Evolutionary conservation across 2,888 invertebrate genomes (phyloP), one percentile per base, ranked within the genome.

Genomic region (Agrilus cyanescens): DNA sequence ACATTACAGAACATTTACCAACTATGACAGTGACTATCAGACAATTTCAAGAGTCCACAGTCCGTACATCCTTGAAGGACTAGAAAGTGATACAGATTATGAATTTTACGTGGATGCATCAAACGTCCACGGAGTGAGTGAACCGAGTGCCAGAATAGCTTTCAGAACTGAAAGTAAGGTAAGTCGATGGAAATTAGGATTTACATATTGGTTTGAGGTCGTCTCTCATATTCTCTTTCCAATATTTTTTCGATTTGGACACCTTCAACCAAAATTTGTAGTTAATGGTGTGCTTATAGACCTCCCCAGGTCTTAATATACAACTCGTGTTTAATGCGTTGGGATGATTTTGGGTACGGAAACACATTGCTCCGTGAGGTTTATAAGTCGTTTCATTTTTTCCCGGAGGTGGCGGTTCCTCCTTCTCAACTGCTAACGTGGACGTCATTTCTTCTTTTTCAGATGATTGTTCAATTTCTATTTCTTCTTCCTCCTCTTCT

Each of bases 291-390:
- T 87, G 85, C 10, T 67, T 65, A 58, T 88, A 89, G 6, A 71
- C 68, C 51, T 83, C 74, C 0, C 80, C 81, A 1, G 87, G 86
- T 49, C 75, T 74, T 32, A 88, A 55, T 39, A 85, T 69, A 5
- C 78, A 72, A 46, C 72, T 75, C 0, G 83, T 76, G 64, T 90
- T 85, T 2, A 86, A 71, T 2, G 90, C 84, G 65, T 93, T 85
- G 0, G 94, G 93, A 66, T 81, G 93, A 60, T 88, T 86, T 66
- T 94, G 91, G 0, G 93, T 85, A 70, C 90, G 89, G 35, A 93
- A 65, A 55, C 88, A 87, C 57, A 94, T 80, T 3, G 82, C 86
- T 1, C 82, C 80, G 53, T 88, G 86, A 50, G 78, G 80, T 43
- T 70, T 74, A 59, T 93, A 93, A 12, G 59, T 55, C 0, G 75